Base-by-base conservation (phyloP, 2,888 invertebrate species). In the Eurois occulta region DNA sequence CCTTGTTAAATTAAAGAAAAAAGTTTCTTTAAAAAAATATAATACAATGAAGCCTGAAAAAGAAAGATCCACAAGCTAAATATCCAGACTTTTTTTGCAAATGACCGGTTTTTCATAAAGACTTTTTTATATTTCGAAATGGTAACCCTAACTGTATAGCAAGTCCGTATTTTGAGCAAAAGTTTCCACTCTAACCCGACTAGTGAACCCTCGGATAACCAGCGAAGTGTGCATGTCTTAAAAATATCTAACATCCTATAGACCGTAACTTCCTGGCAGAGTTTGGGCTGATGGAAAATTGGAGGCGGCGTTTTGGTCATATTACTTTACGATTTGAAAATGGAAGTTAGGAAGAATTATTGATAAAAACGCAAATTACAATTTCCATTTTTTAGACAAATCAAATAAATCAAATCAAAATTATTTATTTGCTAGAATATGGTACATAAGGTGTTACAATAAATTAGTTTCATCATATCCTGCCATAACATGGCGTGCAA, bases 161-260 rank as follows among this genome's bases (percentile, higher is more conserved):
- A 70, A 79, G 64, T 85, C 74, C 24, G 48, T 78, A 78, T 83
- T 81, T 83, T 62, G 69, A 80, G 78, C 70, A 69, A 80, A 87
- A 86, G 75, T 86, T 88, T 86, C 75, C 78, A 72, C 80, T 83
- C 55, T 73, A 82, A 77, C 80, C 80, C 76, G 78, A 80, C 81
- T 85, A 84, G 86, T 85, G 81, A 86, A 83, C 88, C 84, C 83
- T 87, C 74, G 82, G 78, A 83, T 87, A 87, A 73, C 83, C 87
- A 87, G 85, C 80, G 80, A 79, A 91, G 88, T 89, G 83, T 86
- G 86, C 87, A 86, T 81, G 86, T 84, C 81, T 90, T 88, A 87
- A 90, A 91, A 91, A 90, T 91, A 88, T 89, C 88, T 90, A 89
- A 88, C 87, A 78, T 88, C 74, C 86, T 86, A 86, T 85, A 87